A percentile compares a stretch with the other conserved stretches of the same genome.
phyloP scores from a whole-genome alignment of 2,113 vertebrate genomes.

The Thunnus thynnus region DNA sequence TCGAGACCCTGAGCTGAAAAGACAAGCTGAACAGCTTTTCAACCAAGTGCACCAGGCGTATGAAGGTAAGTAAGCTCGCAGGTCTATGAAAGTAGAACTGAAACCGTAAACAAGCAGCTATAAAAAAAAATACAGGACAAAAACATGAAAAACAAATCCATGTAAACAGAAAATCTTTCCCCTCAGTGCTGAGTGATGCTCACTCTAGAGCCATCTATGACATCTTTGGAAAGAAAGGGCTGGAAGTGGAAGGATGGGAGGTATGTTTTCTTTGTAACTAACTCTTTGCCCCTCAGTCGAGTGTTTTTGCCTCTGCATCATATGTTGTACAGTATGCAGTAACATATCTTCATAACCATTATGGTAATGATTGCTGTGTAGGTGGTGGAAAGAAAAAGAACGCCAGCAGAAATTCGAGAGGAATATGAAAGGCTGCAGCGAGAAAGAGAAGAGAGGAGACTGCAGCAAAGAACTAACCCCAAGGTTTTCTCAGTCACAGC shows the following conservation, averaged over 20 bases:
- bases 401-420: slow-evolving; percentile 94
- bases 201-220: slow-evolving; percentile 98
- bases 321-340: background rate
- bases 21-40: slow-evolving; percentile 93
- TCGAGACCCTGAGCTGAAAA: slow-evolving; percentile 93
- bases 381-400: slow-evolving; percentile 96
- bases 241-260: slow-evolving; percentile 99
- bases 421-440: slow-evolving; percentile 95
- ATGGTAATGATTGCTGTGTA: slow-evolving; percentile 61
- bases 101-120: background rate
- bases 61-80: slow-evolving; percentile 85
- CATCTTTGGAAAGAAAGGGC: slow-evolving; percentile 96
- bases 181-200: slow-evolving; percentile 93
- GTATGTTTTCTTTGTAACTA: slow-evolving; percentile 79
- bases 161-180: background rate
- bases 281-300: background rate
- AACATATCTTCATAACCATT: background rate
- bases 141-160: background rate
- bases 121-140: background rate
- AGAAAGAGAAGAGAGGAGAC: slow-evolving; percentile 93
- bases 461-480: slow-evolving; percentile 97
- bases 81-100: background rate
- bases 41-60: slow-evolving; percentile 96
- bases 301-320: background rate
- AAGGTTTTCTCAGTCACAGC: slow-evolving; percentile 86